These are phyloP conservation scores for Laupala kohalensis DNA, from an alignment of 1,140 invertebrate species.

Conservation along the genomic window DNA sequence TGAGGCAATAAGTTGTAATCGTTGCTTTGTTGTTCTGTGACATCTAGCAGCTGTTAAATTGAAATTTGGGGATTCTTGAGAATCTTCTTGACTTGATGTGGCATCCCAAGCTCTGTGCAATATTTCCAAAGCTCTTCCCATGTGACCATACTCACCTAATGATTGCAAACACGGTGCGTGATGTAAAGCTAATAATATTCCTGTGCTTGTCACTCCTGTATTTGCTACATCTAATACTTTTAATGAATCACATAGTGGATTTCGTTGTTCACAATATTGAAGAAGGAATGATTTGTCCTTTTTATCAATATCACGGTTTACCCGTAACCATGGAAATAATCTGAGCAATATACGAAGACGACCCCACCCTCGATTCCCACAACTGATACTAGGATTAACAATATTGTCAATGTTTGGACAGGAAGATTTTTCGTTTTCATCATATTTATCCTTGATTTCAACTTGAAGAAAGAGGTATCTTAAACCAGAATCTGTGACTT, in stretches of 20 bases:
- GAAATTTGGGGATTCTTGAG: slow-evolving; percentile 18
- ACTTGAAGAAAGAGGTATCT: slow-evolving; percentile 31
- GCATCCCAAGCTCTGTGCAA: slow-evolving; percentile 23
- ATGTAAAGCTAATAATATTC: slow-evolving; percentile 29
- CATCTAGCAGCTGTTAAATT: slow-evolving; percentile 28
- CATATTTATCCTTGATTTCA: slow-evolving; percentile 27
- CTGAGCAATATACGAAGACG: slow-evolving; percentile 10
- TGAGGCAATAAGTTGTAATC: slow-evolving; percentile 29
- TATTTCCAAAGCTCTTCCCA: slow-evolving; percentile 31
- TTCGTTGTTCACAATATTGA: slow-evolving; percentile 31
- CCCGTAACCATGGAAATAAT: slow-evolving; percentile 9
- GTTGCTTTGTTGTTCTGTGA: slow-evolving; percentile 25
- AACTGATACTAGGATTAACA: not conserved
- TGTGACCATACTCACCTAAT: slow-evolving; percentile 32
- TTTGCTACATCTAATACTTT: slow-evolving; percentile 32
- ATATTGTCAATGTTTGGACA: not conserved
- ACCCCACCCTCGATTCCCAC: slow-evolving; percentile 8
- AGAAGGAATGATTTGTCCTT: slow-evolving; percentile 22
- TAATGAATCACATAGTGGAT: slow-evolving; percentile 29
- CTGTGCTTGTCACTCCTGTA: slow-evolving; percentile 30
- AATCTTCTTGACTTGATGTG: slow-evolving; percentile 13
- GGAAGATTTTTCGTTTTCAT: not conserved
- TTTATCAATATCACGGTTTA: slow-evolving; percentile 8
- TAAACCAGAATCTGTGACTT: slow-evolving; percentile 32
- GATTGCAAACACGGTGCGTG: slow-evolving; percentile 31